phyloP scores from a whole-genome alignment of 2,113 vertebrate genomes.

The Pangasianodon gigas region DNA sequence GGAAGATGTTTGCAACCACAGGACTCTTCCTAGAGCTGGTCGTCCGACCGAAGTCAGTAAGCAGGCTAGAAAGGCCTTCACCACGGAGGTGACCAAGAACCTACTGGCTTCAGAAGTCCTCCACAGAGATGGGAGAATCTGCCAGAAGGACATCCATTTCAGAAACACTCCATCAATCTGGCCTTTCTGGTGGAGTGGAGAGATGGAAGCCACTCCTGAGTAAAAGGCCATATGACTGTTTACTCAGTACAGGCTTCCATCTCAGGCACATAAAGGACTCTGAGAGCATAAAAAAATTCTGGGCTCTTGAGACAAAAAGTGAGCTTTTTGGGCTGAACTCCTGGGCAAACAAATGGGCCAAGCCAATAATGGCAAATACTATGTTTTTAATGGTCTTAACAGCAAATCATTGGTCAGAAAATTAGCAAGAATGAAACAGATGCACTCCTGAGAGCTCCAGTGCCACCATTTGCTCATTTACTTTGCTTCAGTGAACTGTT shows the following conservation, averaged over 20 bases:
- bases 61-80: background rate
- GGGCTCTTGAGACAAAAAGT: background rate
- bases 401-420: no score
- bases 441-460: no score
- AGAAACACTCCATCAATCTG: background rate
- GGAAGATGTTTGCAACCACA: background rate
- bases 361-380: no score
- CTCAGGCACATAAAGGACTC: background rate
- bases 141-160: background rate
- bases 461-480: no score
- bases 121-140: background rate
- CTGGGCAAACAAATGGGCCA: background rate
- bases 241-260: background rate
- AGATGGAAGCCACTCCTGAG: background rate
- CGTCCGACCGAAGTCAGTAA: background rate
- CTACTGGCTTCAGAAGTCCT: background rate
- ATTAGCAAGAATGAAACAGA: no score
- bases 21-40: background rate
- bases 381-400: no score
- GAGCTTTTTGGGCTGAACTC: background rate
- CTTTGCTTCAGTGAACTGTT: no score
- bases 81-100: background rate
- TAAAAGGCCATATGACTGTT: background rate
- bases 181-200: no score
- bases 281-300: background rate